A percentile compares a stretch with the other conserved stretches of the same genome.
These are phyloP conservation scores for Callosobruchus maculatus DNA, from an alignment of 2,888 invertebrate species.

Conservation along the genomic window DNA sequence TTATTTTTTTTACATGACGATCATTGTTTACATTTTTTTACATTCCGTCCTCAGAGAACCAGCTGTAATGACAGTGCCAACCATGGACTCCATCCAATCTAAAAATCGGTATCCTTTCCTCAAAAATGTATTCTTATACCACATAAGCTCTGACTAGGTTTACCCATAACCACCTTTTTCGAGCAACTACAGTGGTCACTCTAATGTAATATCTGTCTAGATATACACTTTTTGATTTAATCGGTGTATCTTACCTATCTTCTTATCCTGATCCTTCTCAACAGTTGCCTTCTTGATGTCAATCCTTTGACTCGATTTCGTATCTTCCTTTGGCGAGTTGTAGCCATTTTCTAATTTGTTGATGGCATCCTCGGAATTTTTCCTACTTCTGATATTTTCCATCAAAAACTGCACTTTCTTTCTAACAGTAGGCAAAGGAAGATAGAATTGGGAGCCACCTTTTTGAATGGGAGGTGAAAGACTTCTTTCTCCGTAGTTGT, in stretches of 20 bases:
- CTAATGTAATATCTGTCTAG: too few relatives aligned
- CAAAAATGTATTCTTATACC: too few relatives aligned
- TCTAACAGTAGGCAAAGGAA: constrained; percentile 58
- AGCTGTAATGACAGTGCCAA: too few relatives aligned
- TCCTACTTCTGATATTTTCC: constrained; percentile 48
- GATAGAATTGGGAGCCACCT: constrained; percentile 58
- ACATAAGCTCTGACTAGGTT: too few relatives aligned
- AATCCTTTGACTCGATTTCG: not conserved
- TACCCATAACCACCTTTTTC: too few relatives aligned
- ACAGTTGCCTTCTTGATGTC: constrained; percentile 7
- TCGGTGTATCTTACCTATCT: not conserved
- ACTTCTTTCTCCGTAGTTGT: constrained; percentile 37
- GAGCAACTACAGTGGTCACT: too few relatives aligned
- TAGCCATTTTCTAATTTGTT: not conserved
- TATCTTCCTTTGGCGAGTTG: not conserved
- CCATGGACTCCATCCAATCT: too few relatives aligned
- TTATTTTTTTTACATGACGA: too few relatives aligned
- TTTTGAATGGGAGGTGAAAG: constrained; percentile 33
- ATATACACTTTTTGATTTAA: not conserved
- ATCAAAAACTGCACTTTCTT: constrained; percentile 72
- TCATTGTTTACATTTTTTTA: too few relatives aligned
- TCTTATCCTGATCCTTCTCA: not conserved
- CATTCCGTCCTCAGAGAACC: too few relatives aligned
- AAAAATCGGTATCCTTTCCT: too few relatives aligned
- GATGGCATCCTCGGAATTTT: constrained; percentile 14